Conservation (phyloP, 35 echinoderm and acorn worm species). For the Heliocidaris erythrogramma region DNA sequence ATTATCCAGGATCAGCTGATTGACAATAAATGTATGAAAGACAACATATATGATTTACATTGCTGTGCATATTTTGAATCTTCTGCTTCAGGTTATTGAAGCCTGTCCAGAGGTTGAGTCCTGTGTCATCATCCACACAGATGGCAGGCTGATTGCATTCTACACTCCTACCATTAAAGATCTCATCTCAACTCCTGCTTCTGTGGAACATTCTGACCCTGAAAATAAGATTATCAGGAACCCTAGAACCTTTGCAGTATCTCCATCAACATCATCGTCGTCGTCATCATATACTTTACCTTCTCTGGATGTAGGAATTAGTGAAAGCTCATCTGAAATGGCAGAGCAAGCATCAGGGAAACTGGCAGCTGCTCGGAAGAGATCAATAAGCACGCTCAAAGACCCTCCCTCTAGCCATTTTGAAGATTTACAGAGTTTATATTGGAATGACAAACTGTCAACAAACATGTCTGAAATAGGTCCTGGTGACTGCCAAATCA, state of each 20-base stretch:
- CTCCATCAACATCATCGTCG: not conserved
- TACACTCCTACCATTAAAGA: slow-evolving; percentile 15
- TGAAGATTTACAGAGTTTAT: not conserved
- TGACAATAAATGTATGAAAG: too few relatives aligned
- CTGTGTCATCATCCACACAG: slow-evolving; percentile 52
- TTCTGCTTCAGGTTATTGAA: slow-evolving; percentile 55
- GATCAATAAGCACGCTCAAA: not conserved
- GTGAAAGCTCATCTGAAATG: not conserved
- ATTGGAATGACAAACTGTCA: not conserved
- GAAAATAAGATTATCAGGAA: not conserved
- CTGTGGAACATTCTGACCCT: not conserved
- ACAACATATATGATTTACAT: too few relatives aligned
- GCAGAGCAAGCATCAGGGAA: not conserved
- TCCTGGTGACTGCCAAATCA: not conserved
- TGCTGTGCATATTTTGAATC: not conserved
- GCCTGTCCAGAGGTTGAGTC: slow-evolving; percentile 55
- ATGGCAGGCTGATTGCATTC: slow-evolving; percentile 52
- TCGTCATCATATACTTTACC: not conserved
- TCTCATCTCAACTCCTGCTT: not conserved
- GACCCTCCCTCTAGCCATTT: not conserved
- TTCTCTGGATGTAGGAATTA: not conserved
- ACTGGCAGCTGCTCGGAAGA: not conserved
- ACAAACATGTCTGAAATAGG: not conserved
- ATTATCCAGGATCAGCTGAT: too few relatives aligned
- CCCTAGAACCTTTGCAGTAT: not conserved